Base-by-base conservation (phyloP, 2,888 invertebrate genomes). In the Lasioglossum villosulum region DNA sequence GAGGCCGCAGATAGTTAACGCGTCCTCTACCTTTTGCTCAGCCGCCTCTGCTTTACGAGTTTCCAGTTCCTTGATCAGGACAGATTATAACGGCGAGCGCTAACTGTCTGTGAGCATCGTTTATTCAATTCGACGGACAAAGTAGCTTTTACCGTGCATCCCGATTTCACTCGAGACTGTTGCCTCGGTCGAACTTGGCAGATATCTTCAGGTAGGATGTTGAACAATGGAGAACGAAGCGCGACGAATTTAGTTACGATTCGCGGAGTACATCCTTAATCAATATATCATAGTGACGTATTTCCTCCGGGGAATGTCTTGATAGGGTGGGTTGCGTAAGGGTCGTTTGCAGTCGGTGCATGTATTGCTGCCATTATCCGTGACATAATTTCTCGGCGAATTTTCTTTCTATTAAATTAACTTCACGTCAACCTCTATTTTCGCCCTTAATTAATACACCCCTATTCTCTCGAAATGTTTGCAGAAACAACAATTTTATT, bases 31-130 rank as follows among this genome's bases (percentile, higher is more conserved):
- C 71, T 3, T 39, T 45, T 45, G 42, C 30, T 42, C 68, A 3
- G 63, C 63, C 63, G 63, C 30, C 63, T 30, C 19, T 63, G 63
- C 63, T 63, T 63, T 63, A 63, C 63, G 63, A 63, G 63, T 63
- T 63, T 63, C 63, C 63, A 63, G 63, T 63, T 63, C 27, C 63
- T 63, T 34, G 63, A 63, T 63, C 63, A 8, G 63, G 30, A 63
- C 63, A 19, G 63, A 63, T 63, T 63, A 63, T 19, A 63, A 63
- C 63, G 19, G 0, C 30, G 56, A 56, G 56, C 56, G 56, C 12
- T 19, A 63, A 63, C 63, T 63, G 30, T 8, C 63, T 30, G 63
- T 63, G 34, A 63, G 30, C 30, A 19, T 63, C 8, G 63, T 63
- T 63, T 63, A 63, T 63, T 63, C 63, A 63, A 63, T 63, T 63